These are phyloP conservation scores for Thecophora atra DNA, from an alignment of 2,888 invertebrate genomes.

Conservation along the genomic window DNA sequence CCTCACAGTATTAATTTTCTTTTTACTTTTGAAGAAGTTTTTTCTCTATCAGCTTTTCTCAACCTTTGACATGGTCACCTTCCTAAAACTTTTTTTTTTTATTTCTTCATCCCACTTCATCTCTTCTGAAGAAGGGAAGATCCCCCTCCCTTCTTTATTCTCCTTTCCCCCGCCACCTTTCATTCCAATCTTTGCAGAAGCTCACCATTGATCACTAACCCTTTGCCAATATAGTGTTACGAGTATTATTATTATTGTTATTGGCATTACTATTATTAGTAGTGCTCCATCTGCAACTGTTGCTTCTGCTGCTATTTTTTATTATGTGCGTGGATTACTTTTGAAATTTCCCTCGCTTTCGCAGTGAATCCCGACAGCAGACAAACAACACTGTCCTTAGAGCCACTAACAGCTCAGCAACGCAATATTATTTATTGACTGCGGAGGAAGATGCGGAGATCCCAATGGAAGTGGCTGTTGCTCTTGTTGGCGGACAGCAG, in stretches of 20 bases:
- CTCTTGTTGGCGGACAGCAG: background rate
- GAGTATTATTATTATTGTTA: background rate
- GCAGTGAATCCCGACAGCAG: constrained; percentile 28
- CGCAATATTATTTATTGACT: constrained; percentile 29
- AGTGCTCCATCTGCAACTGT: background rate
- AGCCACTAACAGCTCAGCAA: constrained; percentile 12
- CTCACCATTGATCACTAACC: too few species aligned
- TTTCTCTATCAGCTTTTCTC: too few species aligned
- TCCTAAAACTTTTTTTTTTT: too few species aligned
- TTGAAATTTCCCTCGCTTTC: background rate
- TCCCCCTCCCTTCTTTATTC: too few species aligned
- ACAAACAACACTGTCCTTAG: constrained; percentile 14
- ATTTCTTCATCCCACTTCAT: too few species aligned
- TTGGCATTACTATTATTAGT: background rate
- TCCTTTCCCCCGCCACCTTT: too few species aligned
- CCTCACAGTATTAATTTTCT: too few species aligned
- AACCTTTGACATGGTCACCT: too few species aligned
- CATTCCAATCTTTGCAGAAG: too few species aligned
- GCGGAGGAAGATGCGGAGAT: constrained; percentile 12
- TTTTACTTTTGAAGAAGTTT: too few species aligned
- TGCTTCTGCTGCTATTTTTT: background rate
- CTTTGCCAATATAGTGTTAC: background rate
- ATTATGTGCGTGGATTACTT: background rate
- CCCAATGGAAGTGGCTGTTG: constrained; percentile 13
- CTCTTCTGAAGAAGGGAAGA: too few species aligned